Percentiles rank a stretch among this genome's conserved stretches.
These are phyloP conservation scores for Porites australiensis DNA, from an alignment of 64 coral and sea anemone genomes.

Conservation along the genomic window DNA sequence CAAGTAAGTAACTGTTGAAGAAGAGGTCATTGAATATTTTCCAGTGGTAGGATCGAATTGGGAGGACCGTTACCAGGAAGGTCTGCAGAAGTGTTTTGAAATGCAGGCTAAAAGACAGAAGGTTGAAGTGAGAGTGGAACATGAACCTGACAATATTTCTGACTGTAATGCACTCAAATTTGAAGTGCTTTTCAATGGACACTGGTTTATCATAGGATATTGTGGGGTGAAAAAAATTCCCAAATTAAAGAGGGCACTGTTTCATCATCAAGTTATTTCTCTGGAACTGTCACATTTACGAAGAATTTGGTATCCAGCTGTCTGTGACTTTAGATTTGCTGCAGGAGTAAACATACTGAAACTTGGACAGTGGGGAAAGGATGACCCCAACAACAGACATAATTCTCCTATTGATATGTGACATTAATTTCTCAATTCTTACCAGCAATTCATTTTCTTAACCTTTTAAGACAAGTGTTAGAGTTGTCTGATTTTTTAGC, in stretches of 20 bases:
- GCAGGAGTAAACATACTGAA: constrained; percentile 53
- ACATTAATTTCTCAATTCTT: background rate
- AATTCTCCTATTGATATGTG: constrained; percentile 39
- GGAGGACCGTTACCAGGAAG: constrained; percentile 56
- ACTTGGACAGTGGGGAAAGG: constrained; percentile 57
- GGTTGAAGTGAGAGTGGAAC: constrained; percentile 13
- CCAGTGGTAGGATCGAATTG: constrained; percentile 33
- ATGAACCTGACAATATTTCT: constrained; percentile 47
- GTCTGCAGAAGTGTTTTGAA: constrained; percentile 4
- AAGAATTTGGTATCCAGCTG: constrained; percentile 19
- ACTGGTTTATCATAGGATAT: constrained; percentile 60
- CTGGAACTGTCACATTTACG: constrained; percentile 21
- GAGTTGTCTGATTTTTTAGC: too few species aligned
- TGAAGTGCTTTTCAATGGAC: constrained; percentile 11
- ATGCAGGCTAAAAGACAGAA: background rate
- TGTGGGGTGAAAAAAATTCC: constrained; percentile 70
- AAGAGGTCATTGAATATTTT: constrained; percentile 26
- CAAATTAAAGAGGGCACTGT: constrained; percentile 66
- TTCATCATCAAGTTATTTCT: background rate
- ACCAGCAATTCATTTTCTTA: too few species aligned
- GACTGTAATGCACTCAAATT: constrained; percentile 76
- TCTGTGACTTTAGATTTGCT: constrained; percentile 44
- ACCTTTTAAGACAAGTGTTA: too few species aligned
- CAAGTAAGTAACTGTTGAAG: background rate
- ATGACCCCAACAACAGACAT: constrained; percentile 44